A percentile compares a stretch with the other conserved stretches of the same genome.
Evolutionary conservation across 2,113 vertebrate genomes (phyloP).

Genomic region (Apodemus sylvaticus): DNA sequence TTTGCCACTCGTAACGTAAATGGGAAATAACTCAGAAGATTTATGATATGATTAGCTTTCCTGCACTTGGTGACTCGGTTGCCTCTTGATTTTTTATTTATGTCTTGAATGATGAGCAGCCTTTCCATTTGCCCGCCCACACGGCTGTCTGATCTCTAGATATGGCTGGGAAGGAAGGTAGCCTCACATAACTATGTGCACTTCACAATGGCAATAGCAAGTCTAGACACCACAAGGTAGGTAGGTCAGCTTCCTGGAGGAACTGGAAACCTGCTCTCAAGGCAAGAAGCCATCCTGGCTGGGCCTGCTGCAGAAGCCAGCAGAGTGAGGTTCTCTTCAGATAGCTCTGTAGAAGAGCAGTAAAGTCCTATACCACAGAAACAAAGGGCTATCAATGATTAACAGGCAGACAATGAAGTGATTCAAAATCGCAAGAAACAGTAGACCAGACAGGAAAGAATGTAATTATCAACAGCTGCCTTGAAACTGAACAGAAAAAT

Average conservation of each 20-base stretch:
- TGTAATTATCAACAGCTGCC: not conserved
- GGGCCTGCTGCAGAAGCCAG: not conserved
- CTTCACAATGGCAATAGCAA: not conserved
- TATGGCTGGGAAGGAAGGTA: not conserved
- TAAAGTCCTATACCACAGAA: not conserved
- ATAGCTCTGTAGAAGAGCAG: not conserved
- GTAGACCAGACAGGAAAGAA: not conserved
- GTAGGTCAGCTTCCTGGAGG: not conserved
- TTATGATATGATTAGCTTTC: slow-evolving; percentile 61
- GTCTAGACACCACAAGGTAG: not conserved
- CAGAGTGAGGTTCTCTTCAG: not conserved
- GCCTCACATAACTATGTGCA: not conserved
- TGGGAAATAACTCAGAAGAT: slow-evolving; percentile 58
- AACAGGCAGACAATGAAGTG: not conserved
- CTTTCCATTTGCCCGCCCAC: slow-evolving; percentile 54
- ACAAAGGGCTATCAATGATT: not conserved
- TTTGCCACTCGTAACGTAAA: slow-evolving; percentile 62
- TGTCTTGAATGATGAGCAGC: slow-evolving; percentile 51
- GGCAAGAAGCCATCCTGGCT: not conserved
- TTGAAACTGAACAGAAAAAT: slow-evolving; percentile 26
- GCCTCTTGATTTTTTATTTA: slow-evolving; percentile 77
- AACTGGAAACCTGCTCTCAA: not conserved
- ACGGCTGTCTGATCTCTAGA: slow-evolving; percentile 19
- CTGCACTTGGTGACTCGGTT: slow-evolving; percentile 63
- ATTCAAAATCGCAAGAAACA: not conserved